A percentile compares a stretch with the other conserved stretches of the same genome.
Evolutionary conservation across 2,797 vertebrate species (phyloP).

Genomic region (Ctenopoma kingsleyae): DNA sequence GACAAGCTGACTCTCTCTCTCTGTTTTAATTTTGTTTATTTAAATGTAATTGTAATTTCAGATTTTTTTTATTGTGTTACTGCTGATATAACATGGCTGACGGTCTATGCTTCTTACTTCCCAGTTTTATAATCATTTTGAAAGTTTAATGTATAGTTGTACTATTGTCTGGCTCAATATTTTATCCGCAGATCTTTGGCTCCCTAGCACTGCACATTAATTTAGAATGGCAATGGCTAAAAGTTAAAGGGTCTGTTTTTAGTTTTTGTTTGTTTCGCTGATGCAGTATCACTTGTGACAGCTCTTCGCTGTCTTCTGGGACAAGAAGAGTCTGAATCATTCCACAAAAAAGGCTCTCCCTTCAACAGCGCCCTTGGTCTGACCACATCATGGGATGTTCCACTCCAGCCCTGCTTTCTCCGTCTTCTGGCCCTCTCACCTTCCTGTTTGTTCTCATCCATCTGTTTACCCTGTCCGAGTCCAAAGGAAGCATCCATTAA

Average conservation of each 20-base stretch:
- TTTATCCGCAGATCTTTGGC: conserved; percentile 19
- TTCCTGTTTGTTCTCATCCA: conserved; percentile 69
- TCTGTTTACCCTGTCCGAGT: conserved; percentile 62
- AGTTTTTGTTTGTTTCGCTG: conserved; percentile 60
- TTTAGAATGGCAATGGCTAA: conserved; percentile 60
- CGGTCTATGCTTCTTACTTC: neutral
- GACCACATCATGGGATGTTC: conserved; percentile 29
- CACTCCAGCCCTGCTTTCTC: conserved; percentile 43
- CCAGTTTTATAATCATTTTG: conserved; percentile 2
- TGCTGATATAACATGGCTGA: conserved; percentile 5
- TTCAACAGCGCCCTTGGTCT: conserved; percentile 48
- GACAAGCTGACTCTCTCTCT: no score
- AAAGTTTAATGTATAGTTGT: conserved; percentile 14
- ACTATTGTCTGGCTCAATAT: conserved; percentile 10
- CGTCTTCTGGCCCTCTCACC: conserved; percentile 64
- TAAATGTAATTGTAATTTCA: neutral
- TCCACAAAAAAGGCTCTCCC: conserved; percentile 53
- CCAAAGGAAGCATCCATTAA: conserved; percentile 67
- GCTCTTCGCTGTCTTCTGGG: conserved; percentile 69
- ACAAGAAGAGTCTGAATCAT: conserved; percentile 73
- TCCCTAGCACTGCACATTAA: conserved; percentile 46
- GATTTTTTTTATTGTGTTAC: neutral
- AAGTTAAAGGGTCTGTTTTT: conserved; percentile 62
- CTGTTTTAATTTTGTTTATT: no score
- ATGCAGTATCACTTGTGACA: conserved; percentile 76